These are phyloP conservation scores for Isurus oxyrinchus DNA, from an alignment of 2,113 vertebrate species.

Conservation along the genomic window DNA sequence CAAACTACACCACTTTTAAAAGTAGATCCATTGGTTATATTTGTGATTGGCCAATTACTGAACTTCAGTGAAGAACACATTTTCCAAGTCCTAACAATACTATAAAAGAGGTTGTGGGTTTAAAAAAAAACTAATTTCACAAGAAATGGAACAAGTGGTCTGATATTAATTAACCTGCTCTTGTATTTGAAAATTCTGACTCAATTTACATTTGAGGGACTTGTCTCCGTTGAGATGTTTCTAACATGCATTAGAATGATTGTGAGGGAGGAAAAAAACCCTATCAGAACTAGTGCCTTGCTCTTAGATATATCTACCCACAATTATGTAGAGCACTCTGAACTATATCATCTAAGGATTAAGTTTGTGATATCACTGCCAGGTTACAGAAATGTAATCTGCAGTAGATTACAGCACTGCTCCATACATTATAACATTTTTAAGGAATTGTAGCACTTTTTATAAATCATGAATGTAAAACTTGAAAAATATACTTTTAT, in stretches of 20 bases:
- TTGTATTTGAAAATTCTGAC: neutral
- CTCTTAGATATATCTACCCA: neutral
- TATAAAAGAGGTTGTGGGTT: neutral
- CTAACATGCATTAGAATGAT: slow-evolving; percentile 1
- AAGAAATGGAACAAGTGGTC: neutral
- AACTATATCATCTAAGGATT: neutral
- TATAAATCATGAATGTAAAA: neutral
- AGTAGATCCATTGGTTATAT: neutral
- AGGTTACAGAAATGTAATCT: neutral
- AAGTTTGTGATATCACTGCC: neutral
- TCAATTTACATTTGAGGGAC: neutral
- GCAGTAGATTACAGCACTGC: neutral
- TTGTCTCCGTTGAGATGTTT: neutral
- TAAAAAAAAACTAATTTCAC: neutral
- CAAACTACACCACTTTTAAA: neutral
- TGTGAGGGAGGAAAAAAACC: neutral
- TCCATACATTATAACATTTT: neutral
- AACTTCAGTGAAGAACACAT: too few species aligned
- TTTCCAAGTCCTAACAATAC: neutral
- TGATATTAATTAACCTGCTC: neutral
- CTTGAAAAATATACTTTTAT: slow-evolving; percentile 27
- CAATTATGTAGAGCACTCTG: neutral
- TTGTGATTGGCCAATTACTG: neutral
- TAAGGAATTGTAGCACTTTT: neutral
- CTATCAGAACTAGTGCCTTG: neutral